Percentiles rank a stretch among this genome's conserved stretches.
phyloP scores from a whole-genome alignment of 2,888 invertebrate genomes.

The Athalia cordata region DNA sequence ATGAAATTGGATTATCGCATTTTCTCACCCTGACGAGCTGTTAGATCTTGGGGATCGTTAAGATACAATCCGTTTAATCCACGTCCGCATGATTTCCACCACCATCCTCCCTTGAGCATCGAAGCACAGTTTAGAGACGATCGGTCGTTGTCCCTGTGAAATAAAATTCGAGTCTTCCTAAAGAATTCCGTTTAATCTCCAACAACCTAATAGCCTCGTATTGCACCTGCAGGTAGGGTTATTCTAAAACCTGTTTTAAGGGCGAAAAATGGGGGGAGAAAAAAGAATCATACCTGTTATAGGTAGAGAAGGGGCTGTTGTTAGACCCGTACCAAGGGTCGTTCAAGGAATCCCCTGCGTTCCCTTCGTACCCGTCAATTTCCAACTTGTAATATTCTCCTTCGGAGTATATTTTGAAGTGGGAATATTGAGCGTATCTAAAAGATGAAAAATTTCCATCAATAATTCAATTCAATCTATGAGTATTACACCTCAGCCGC shows the following conservation, averaged over 20 bases:
- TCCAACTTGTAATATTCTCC: conserved; percentile 93
- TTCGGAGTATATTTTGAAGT: conserved; percentile 94
- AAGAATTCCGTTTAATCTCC: neutral
- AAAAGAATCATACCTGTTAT: conserved; percentile 81
- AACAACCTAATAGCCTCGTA: neutral
- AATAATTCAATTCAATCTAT: too few species aligned
- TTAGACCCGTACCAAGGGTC: conserved; percentile 97
- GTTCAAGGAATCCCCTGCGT: conserved; percentile 92
- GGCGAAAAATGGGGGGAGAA: neutral
- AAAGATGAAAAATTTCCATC: too few species aligned
- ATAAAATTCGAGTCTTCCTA: conserved; percentile 37
- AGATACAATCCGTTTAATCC: conserved; percentile 92
- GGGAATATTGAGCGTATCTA: conserved; percentile 92
- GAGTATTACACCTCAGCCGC: neutral
- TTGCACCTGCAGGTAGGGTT: neutral
- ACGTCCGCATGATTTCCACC: conserved; percentile 96
- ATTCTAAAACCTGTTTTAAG: neutral
- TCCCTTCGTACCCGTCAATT: conserved; percentile 94
- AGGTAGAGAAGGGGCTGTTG: conserved; percentile 94
- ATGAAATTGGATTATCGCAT: neutral
- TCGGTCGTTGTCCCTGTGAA: conserved; percentile 89
- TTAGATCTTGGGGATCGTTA: conserved; percentile 92
- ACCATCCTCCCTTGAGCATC: conserved; percentile 96
- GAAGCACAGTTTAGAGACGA: conserved; percentile 94
- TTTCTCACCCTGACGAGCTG: conserved; percentile 87